A percentile compares a stretch with the other conserved stretches of the same genome.
phyloP scores from a whole-genome alignment of 1,140 invertebrate species.

The Thaumatotibia leucotreta region DNA sequence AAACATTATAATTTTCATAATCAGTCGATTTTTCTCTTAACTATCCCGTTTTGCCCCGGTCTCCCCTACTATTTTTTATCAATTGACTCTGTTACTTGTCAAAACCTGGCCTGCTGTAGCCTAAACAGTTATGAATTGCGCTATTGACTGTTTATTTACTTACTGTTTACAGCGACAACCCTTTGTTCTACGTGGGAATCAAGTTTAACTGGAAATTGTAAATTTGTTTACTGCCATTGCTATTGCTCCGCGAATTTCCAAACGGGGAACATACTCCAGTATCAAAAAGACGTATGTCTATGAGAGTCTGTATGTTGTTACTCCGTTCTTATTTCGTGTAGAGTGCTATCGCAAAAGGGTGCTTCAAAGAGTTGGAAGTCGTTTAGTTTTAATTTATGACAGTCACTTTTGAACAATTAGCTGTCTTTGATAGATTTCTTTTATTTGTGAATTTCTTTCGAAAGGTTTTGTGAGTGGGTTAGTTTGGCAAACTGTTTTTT shows the following conservation, averaged over 20 bases:
- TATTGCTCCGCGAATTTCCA: slow-evolving; percentile 19
- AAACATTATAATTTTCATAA: no score
- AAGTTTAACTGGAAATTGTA: slow-evolving; percentile 28
- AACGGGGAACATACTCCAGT: background rate
- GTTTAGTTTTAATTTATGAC: background rate
- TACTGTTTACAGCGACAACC: slow-evolving; percentile 19
- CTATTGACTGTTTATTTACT: slow-evolving; percentile 14
- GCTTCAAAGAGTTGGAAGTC: background rate
- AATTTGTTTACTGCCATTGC: slow-evolving; percentile 29
- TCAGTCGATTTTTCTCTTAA: no score
- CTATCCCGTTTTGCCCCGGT: no score
- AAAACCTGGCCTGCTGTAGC: background rate
- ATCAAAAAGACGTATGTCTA: background rate
- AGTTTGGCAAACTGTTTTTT: background rate
- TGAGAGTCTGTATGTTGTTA: background rate
- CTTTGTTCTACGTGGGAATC: slow-evolving; percentile 29
- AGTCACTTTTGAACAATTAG: background rate
- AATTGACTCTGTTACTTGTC: no score
- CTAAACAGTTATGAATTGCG: background rate
- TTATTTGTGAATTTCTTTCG: background rate
- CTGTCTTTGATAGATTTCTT: background rate
- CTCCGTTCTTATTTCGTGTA: background rate
- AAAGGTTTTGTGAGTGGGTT: background rate
- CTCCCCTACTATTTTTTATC: no score
- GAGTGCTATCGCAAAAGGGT: background rate